Percentiles rank a stretch among this genome's conserved stretches.
These are phyloP conservation scores for Paedocypris micromegethes DNA, from an alignment of 2,797 vertebrate species.

Conservation along the genomic window DNA sequence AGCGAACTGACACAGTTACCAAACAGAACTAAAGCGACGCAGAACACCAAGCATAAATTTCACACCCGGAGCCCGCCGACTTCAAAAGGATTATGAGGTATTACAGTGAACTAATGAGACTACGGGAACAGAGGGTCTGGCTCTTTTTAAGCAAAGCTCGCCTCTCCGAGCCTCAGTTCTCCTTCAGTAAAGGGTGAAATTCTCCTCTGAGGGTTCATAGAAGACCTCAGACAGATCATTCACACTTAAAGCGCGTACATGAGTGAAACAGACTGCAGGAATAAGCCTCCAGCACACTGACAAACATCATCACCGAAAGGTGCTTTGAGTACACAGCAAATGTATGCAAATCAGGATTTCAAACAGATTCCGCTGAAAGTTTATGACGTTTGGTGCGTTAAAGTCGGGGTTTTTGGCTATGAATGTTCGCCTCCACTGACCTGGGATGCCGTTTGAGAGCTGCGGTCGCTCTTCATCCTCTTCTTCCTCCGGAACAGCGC, in stretches of 20 bases:
- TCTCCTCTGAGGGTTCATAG: constrained; percentile 20
- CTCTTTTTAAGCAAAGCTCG: constrained; percentile 19
- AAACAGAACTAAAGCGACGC: constrained; percentile 1
- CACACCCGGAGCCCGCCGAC: background rate
- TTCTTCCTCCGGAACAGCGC: constrained; percentile 89
- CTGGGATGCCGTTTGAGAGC: constrained; percentile 74
- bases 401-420: background rate
- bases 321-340: too few relatives aligned
- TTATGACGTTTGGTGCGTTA: too few relatives aligned
- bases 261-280: constrained; percentile 34
- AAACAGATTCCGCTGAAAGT: too few relatives aligned
- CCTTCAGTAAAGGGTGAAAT: constrained; percentile 41
- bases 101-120: constrained; percentile 19
- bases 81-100: constrained; percentile 23
- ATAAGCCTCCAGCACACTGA: constrained; percentile 3
- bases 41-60: constrained; percentile 21
- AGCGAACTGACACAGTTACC: constrained; percentile 9
- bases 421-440: constrained; percentile 60
- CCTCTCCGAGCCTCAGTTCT: constrained; percentile 38
- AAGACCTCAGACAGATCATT: constrained; percentile 51
- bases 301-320: background rate
- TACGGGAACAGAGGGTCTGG: constrained; percentile 4
- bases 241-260: constrained; percentile 25
- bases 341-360: too few relatives aligned
- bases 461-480: constrained; percentile 86